These are phyloP conservation scores for Notarius quadriscutis DNA, from an alignment of 2,113 vertebrate genomes.

Conservation along the genomic window DNA sequence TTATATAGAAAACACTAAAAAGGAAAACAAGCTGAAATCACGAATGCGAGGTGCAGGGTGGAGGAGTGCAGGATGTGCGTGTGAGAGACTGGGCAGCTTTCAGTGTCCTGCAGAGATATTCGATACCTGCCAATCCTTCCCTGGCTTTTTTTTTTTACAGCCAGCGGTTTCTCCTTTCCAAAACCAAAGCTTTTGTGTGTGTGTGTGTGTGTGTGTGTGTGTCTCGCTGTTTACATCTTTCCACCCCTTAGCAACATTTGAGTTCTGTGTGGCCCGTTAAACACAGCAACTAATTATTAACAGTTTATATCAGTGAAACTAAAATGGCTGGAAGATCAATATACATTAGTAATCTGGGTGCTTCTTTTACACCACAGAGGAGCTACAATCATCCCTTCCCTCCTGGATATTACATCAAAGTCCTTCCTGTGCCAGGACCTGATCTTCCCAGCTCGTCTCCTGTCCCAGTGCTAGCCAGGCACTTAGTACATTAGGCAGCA, in stretches of 20 bases:
- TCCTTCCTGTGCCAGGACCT: no score
- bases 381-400: neutral
- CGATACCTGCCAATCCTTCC: conserved; percentile 54
- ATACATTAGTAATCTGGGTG: neutral
- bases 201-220: neutral
- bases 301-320: neutral
- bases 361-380: neutral
- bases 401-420: neutral
- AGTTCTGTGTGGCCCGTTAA: conserved; percentile 18
- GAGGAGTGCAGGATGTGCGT: conserved; percentile 43
- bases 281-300: neutral
- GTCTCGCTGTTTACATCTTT: conserved; percentile 24
- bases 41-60: conserved; percentile 47
- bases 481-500: no score
- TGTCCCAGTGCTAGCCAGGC: no score
- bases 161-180: conserved; percentile 45
- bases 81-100: conserved; percentile 48
- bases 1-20: conserved; percentile 64
- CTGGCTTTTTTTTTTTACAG: conserved; percentile 33
- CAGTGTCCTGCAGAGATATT: conserved; percentile 50
- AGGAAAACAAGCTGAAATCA: conserved; percentile 61
- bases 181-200: conserved; percentile 42
- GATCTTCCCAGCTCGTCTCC: no score
- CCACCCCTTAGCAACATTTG: conserved; percentile 18
- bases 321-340: neutral